A percentile compares a stretch with the other conserved stretches of the same genome.
phyloP scores from a whole-genome alignment of 1,140 invertebrate species.

The Leptonema lineaticorne region DNA sequence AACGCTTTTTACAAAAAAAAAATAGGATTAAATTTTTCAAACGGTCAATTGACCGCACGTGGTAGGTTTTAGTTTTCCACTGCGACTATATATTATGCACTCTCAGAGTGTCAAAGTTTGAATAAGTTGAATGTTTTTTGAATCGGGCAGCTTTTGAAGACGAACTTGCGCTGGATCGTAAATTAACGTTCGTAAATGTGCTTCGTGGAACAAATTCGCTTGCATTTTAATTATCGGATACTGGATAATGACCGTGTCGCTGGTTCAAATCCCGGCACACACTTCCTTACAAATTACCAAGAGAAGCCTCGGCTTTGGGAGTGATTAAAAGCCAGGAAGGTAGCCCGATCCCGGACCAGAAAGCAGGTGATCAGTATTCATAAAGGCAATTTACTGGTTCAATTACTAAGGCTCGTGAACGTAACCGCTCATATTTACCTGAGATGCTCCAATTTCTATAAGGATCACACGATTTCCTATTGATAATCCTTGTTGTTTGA shows the following conservation, averaged over 20 bases:
- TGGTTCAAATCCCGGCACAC: background rate
- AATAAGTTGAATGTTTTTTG: too few species aligned
- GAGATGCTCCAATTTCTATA: too few species aligned
- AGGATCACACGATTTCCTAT: too few species aligned
- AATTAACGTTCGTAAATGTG: conserved; percentile 20
- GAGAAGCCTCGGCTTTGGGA: background rate
- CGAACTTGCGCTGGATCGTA: background rate
- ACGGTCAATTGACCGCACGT: background rate
- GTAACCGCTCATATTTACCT: background rate
- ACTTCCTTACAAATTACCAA: conserved; percentile 12
- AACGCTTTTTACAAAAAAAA: too few species aligned
- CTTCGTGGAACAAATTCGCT: conserved; percentile 35
- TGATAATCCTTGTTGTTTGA: too few species aligned
- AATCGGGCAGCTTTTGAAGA: too few species aligned
- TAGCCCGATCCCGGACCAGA: background rate
- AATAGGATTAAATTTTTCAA: background rate
- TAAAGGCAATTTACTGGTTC: background rate
- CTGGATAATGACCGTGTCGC: conserved; percentile 27
- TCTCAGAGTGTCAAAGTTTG: too few species aligned
- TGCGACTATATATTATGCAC: too few species aligned
- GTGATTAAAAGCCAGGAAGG: background rate
- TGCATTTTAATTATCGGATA: conserved; percentile 41
- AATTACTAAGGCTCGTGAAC: too few species aligned
- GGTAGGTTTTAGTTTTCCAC: too few species aligned
- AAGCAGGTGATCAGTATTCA: background rate